These are phyloP conservation scores for Macquaria ambigua DNA, from an alignment of 2,113 vertebrate genomes.

Conservation along the genomic window DNA sequence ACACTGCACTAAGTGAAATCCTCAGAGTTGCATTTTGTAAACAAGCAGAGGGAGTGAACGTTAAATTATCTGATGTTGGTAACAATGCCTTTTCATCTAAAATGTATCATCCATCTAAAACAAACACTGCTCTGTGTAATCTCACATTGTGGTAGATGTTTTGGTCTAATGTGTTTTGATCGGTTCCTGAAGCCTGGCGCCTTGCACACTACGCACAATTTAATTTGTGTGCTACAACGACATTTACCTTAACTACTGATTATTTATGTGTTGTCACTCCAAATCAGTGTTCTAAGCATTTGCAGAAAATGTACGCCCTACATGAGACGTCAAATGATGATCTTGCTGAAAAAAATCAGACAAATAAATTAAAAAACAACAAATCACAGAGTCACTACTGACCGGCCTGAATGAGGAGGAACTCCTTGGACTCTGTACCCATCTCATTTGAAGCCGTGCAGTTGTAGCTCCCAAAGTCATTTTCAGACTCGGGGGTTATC, in stretches of 20 bases:
- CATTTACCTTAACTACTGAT: neutral
- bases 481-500: slow-evolving; percentile 96
- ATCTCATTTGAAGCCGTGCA: slow-evolving; percentile 96
- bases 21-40: slow-evolving; percentile 22
- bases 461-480: slow-evolving; percentile 98
- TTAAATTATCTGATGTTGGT: slow-evolving; percentile 31
- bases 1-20: slow-evolving; percentile 1
- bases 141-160: slow-evolving; percentile 1
- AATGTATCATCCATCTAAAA: slow-evolving; percentile 42
- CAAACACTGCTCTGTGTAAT: slow-evolving; percentile 24
- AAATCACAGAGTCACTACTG: slow-evolving; percentile 66
- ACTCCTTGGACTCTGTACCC: slow-evolving; percentile 96
- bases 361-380: slow-evolving; percentile 3
- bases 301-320: neutral
- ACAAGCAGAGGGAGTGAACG: slow-evolving; percentile 25
- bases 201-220: neutral
- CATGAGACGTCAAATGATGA: neutral
- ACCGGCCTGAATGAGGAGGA: slow-evolving; percentile 98
- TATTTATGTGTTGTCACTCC: neutral
- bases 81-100: slow-evolving; percentile 29
- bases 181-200: neutral
- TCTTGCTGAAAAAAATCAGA: neutral
- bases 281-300: neutral
- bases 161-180: slow-evolving; percentile 36
- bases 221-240: neutral